Evolutionary conservation across 2,113 vertebrate species (phyloP).

Genomic region (Piaya cayana): DNA sequence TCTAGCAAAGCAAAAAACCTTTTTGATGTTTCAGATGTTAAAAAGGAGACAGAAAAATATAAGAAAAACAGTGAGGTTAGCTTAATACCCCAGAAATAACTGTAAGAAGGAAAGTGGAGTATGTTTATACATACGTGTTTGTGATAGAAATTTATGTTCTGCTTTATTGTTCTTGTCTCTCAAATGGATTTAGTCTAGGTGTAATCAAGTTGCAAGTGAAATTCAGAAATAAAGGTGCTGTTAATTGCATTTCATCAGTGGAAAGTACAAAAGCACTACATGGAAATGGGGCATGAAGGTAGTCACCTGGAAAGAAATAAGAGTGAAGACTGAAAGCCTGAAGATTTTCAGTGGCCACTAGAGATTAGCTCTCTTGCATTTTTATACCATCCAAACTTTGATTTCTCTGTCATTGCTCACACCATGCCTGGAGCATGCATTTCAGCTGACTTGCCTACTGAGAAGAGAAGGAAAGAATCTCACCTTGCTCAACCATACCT

Average conservation of each 20-base stretch:
- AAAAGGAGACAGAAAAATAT: neutral
- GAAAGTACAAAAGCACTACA: neutral
- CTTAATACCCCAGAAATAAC: neutral
- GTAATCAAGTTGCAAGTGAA: neutral
- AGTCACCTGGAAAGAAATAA: neutral
- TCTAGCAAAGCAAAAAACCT: neutral
- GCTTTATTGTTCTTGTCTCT: neutral
- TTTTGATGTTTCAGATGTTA: neutral
- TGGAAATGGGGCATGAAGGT: neutral
- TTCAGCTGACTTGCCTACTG: neutral
- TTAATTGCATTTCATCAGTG: neutral
- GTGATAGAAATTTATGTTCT: neutral
- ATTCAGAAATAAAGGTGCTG: neutral
- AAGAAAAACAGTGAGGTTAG: neutral
- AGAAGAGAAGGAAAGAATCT: neutral
- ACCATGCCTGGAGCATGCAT: neutral
- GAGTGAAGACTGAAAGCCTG: neutral
- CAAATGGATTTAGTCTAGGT: neutral
- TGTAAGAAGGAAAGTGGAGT: neutral
- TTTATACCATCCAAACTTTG: neutral
- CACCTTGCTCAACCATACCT: fast-evolving
- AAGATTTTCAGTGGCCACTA: neutral
- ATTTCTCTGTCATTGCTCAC: neutral
- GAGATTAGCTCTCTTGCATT: neutral
- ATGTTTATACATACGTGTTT: fast-evolving